These are phyloP conservation scores for Cinclus cinclus DNA, from an alignment of 2,113 vertebrate species.

Conservation along the genomic window DNA sequence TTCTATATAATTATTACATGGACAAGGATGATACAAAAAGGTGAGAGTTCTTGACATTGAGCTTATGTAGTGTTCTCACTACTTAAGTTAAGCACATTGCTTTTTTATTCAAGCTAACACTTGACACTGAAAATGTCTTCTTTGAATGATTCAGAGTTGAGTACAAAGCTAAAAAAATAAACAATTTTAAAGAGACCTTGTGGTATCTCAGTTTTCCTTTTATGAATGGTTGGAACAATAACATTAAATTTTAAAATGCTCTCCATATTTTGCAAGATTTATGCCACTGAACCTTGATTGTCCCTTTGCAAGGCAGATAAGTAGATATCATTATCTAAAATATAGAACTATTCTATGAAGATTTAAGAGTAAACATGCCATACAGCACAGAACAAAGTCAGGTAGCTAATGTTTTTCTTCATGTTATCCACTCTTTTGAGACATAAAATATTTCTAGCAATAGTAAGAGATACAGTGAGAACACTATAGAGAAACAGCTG, in stretches of 20 bases:
- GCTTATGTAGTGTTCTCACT: background rate
- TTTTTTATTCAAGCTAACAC: background rate
- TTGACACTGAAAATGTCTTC: background rate
- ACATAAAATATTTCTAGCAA: background rate
- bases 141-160: background rate
- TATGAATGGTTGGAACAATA: background rate
- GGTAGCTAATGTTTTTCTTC: background rate
- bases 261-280: background rate
- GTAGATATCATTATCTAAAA: background rate
- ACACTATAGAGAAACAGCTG: background rate
- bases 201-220: background rate
- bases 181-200: background rate
- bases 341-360: background rate
- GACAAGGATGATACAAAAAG: background rate
- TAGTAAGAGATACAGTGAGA: background rate
- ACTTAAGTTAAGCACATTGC: background rate
- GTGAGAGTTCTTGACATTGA: background rate
- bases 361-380: background rate
- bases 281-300: background rate
- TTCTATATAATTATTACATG: background rate
- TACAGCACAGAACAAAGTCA: background rate
- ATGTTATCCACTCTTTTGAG: background rate
- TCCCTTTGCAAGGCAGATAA: background rate
- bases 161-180: background rate
- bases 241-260: background rate